A percentile compares a stretch with the other conserved stretches of the same genome.
These are phyloP conservation scores for Campopleginae sp. DNA, from an alignment of 2,888 invertebrate genomes.

Conservation along the genomic window DNA sequence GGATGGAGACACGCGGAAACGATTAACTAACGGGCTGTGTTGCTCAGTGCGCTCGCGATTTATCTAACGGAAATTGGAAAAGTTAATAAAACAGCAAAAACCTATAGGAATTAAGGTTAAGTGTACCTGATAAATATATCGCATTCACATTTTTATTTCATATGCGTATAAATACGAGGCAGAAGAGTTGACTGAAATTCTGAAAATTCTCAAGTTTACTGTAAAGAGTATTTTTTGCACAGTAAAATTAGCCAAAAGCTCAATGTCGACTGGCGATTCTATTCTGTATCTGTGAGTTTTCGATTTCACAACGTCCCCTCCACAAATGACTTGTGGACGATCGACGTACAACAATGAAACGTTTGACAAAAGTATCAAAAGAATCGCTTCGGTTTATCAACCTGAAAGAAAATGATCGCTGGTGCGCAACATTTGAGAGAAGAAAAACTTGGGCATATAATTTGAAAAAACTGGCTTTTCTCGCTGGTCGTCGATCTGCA, in stretches of 20 bases:
- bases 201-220: not conserved
- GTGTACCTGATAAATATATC: not conserved
- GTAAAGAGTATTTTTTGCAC: not conserved
- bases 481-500: not conserved
- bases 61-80: slow-evolving; percentile 51
- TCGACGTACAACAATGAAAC: not conserved
- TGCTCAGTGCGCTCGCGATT: slow-evolving; percentile 22
- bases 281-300: too few species aligned
- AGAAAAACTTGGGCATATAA: slow-evolving; percentile 3
- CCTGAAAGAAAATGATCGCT: not conserved
- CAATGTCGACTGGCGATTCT: too few species aligned
- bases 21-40: slow-evolving; percentile 47
- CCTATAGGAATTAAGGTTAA: slow-evolving; percentile 39
- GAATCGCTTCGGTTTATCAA: not conserved
- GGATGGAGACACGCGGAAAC: slow-evolving; percentile 33
- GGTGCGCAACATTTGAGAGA: not conserved
- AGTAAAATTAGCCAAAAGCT: too few species aligned
- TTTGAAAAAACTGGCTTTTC: not conserved
- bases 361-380: not conserved
- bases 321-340: not conserved
- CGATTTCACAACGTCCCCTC: too few species aligned
- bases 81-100: slow-evolving; percentile 42
- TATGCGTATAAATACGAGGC: not conserved
- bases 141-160: not conserved
- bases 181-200: not conserved